Evolutionary conservation across 1,140 invertebrate species (phyloP).

Genomic region (Achroia grisella): DNA sequence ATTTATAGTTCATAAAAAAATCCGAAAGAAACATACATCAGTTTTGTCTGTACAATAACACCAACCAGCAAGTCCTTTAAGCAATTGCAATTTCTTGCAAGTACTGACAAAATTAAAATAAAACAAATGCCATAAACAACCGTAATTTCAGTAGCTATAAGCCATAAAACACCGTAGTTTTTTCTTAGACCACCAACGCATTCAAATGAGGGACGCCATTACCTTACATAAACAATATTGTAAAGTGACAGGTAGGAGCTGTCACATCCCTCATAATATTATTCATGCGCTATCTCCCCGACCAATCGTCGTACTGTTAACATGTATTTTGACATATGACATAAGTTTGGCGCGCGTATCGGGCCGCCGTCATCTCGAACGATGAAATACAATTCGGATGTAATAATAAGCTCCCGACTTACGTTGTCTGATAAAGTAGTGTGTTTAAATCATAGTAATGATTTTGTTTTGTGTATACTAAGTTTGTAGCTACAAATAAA

Average conservation of each 20-base stretch:
- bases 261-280: slow-evolving; percentile 32
- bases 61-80: no score
- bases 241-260: slow-evolving; percentile 61
- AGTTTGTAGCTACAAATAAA: neutral
- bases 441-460: slow-evolving; percentile 54
- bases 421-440: slow-evolving; percentile 43
- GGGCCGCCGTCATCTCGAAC: slow-evolving; percentile 40
- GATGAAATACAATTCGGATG: slow-evolving; percentile 63
- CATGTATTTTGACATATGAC: slow-evolving; percentile 73
- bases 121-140: no score
- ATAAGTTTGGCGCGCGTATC: slow-evolving; percentile 64
- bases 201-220: slow-evolving; percentile 63
- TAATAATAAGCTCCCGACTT: slow-evolving; percentile 70
- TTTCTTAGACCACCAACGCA: slow-evolving; percentile 54
- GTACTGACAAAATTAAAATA: no score
- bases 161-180: no score
- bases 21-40: no score
- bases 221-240: slow-evolving; percentile 57
- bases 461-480: slow-evolving; percentile 5
- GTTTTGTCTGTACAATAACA: no score
- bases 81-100: no score
- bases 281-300: slow-evolving; percentile 24
- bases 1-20: no score
- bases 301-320: slow-evolving; percentile 53
- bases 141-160: no score